Conservation (phyloP, 1,140 invertebrate genomes). For the Stegodyphus mimosarum region DNA sequence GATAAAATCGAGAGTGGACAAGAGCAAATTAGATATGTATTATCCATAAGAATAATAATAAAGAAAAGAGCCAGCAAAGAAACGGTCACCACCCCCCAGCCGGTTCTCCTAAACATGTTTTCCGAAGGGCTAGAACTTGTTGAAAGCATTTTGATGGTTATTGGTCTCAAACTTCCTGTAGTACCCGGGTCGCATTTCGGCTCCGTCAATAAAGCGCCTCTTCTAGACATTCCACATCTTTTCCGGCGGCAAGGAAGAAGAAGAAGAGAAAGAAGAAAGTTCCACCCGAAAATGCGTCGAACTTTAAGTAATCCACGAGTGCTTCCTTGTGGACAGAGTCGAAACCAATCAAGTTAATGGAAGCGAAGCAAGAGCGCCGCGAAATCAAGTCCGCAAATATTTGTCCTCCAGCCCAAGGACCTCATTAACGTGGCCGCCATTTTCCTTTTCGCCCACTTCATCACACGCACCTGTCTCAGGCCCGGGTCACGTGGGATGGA, state of each 20-base stretch:
- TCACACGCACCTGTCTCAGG: constrained; percentile 60
- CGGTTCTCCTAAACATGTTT: constrained; percentile 58
- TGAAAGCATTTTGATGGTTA: constrained; percentile 60
- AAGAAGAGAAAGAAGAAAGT: constrained; percentile 46
- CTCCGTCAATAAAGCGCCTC: constrained; percentile 52
- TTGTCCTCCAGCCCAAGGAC: constrained; percentile 59
- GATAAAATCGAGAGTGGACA: not conserved
- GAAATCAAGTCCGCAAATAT: constrained; percentile 62
- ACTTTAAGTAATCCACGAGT: constrained; percentile 62
- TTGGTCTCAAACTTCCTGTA: constrained; percentile 54
- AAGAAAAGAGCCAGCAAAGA: no score
- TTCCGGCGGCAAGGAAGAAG: constrained; percentile 33
- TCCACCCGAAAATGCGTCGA: constrained; percentile 58
- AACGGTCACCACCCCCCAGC: constrained; percentile 13
- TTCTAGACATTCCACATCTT: constrained; percentile 53
- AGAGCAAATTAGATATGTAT: not conserved
- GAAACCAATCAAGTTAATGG: constrained; percentile 62
- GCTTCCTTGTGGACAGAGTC: constrained; percentile 60
- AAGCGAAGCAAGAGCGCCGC: constrained; percentile 59
- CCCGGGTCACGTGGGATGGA: constrained; percentile 50
- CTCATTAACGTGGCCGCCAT: constrained; percentile 57
- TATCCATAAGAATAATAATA: not conserved
- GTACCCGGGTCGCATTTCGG: constrained; percentile 46
- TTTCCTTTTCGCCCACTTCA: constrained; percentile 58
- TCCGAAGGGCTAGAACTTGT: constrained; percentile 53